Evolutionary conservation across 2,888 invertebrate genomes (phyloP).

Genomic region (Candidula unifasciata): DNA sequence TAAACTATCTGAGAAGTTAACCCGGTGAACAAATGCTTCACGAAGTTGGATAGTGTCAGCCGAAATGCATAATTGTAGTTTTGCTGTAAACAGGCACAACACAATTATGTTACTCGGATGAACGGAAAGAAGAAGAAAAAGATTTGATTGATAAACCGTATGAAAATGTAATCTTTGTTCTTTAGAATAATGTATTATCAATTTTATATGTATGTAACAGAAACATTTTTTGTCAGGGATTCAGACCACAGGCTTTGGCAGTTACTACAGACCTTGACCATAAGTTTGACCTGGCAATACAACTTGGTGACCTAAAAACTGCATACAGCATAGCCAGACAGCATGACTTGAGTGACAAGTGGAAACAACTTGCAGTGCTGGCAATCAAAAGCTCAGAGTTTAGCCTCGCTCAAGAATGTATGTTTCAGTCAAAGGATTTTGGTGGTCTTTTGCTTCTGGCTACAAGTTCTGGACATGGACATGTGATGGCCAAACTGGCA

Average conservation of each 20-base stretch:
- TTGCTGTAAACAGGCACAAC: too few species aligned
- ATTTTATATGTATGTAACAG: too few species aligned
- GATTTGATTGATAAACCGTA: too few species aligned
- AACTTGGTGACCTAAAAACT: constrained; percentile 89
- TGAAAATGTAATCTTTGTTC: too few species aligned
- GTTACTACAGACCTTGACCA: constrained; percentile 98
- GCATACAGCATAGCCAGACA: constrained; percentile 92
- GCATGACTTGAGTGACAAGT: constrained; percentile 91
- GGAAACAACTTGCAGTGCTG: constrained; percentile 94
- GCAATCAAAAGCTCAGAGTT: constrained; percentile 87
- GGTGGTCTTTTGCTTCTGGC: constrained; percentile 86
- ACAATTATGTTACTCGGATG: too few species aligned
- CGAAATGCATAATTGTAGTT: too few species aligned
- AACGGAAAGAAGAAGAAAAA: too few species aligned
- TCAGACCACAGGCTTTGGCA: constrained; percentile 96
- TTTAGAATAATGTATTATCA: too few species aligned
- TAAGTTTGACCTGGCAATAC: constrained; percentile 95
- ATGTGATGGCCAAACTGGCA: constrained; percentile 87
- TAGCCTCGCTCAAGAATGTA: constrained; percentile 92
- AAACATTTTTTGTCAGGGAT: constrained; percentile 86
- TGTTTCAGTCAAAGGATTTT: constrained; percentile 94
- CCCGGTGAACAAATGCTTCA: too few species aligned
- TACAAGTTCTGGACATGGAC: constrained; percentile 83
- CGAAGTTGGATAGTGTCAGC: too few species aligned
- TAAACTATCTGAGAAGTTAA: too few species aligned